These are phyloP conservation scores for Sycophaga agraensis DNA, from an alignment of 1,140 invertebrate species.

Conservation along the genomic window DNA sequence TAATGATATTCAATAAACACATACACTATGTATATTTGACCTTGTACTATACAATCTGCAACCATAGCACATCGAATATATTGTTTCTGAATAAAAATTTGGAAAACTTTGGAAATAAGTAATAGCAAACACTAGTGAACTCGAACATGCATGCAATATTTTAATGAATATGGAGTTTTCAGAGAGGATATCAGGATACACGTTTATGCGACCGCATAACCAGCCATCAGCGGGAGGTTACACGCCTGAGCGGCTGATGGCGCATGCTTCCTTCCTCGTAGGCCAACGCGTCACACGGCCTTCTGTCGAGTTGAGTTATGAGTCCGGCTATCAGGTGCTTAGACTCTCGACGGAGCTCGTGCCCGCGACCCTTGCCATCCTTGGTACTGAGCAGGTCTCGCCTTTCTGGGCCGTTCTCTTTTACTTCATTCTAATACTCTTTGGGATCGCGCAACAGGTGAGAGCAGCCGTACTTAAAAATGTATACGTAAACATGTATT, in stretches of 20 bases:
- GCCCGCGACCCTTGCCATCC: conserved; percentile 76
- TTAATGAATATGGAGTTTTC: no score
- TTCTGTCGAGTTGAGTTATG: conserved; percentile 55
- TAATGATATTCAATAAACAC: no score
- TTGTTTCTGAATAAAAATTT: no score
- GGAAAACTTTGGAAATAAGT: no score
- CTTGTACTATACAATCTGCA: no score
- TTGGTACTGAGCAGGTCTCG: conserved; percentile 69
- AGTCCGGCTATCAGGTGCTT: conserved; percentile 77
- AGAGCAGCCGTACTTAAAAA: no score
- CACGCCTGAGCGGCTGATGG: conserved; percentile 68
- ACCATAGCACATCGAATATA: no score
- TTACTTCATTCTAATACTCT: conserved; percentile 81
- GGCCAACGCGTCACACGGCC: conserved; percentile 67
- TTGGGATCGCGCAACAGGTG: conserved; percentile 82
- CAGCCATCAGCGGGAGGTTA: conserved; percentile 54
- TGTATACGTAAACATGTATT: no score
- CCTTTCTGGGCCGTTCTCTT: conserved; percentile 86
- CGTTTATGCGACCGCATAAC: conserved; percentile 64
- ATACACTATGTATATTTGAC: no score
- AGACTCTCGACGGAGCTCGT: conserved; percentile 82
- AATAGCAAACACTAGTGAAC: no score
- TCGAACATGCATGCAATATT: no score
- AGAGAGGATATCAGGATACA: conserved; percentile 75
- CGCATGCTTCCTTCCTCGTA: conserved; percentile 70